These are phyloP conservation scores for Aspidiotus destructor DNA, from an alignment of 2,888 invertebrate genomes.

Conservation along the genomic window DNA sequence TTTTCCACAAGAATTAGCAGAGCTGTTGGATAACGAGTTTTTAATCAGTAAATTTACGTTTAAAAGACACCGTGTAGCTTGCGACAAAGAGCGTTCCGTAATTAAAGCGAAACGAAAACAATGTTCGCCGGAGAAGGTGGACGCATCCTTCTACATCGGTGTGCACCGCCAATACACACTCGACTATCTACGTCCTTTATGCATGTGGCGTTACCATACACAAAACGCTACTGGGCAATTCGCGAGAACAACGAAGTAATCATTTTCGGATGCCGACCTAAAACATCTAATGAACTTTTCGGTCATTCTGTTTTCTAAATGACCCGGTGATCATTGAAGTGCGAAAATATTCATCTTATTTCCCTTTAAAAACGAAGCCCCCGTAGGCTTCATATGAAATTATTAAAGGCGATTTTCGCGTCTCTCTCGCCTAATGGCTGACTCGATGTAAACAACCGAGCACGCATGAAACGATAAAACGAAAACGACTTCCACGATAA, in stretches of 20 bases:
- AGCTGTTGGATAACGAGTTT: conserved; percentile 11
- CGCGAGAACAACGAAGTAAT: conserved; percentile 26
- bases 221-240: conserved; percentile 7
- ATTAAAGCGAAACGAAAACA: conserved; percentile 24
- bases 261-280: conserved; percentile 27
- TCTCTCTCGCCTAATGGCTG: background rate
- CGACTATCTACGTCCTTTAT: conserved; percentile 1
- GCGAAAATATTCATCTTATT: conserved; percentile 23
- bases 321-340: conserved; percentile 27
- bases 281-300: conserved; percentile 29
- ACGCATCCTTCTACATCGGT: conserved; percentile 1
- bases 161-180: no score
- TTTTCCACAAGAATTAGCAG: no score
- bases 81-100: background rate
- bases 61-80: background rate
- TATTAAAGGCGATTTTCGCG: conserved; percentile 6
- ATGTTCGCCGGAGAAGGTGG: conserved; percentile 25
- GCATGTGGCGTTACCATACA: conserved; percentile 9
- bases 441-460: background rate
- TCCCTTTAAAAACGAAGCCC: background rate
- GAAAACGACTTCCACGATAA: conserved; percentile 27
- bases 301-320: conserved; percentile 23
- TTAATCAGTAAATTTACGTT: conserved; percentile 5
- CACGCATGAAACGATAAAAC: conserved; percentile 25
- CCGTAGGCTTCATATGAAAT: conserved; percentile 20